Conservation (phyloP, 2,888 invertebrate species). For the Heliconius charithonia region DNA sequence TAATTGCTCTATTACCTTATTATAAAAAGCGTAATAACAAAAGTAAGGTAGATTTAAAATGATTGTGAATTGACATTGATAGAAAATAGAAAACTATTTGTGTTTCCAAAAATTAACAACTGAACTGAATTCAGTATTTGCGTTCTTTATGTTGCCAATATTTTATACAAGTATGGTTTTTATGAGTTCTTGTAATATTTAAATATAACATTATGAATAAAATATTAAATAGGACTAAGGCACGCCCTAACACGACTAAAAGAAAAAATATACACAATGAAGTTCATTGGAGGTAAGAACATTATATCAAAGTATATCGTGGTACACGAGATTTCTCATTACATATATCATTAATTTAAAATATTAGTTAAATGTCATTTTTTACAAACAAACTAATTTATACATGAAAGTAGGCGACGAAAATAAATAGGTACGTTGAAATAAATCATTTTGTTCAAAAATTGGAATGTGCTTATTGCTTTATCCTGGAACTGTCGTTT, state of each 20-base stretch:
- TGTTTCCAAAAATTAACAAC: too few relatives aligned
- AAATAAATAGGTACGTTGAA: slow-evolving; percentile 14
- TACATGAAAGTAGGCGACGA: neutral
- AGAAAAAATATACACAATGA: slow-evolving; percentile 40
- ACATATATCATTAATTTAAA: neutral
- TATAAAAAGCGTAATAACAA: neutral
- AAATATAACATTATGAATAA: slow-evolving; percentile 27
- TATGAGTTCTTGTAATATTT: neutral
- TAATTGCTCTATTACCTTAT: neutral
- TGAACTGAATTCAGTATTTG: neutral
- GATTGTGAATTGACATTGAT: slow-evolving; percentile 2
- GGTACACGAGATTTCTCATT: slow-evolving; percentile 46
- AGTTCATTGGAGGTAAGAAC: slow-evolving; percentile 50
- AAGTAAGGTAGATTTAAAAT: slow-evolving; percentile 19
- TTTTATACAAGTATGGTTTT: neutral
- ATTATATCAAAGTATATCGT: slow-evolving; percentile 18
- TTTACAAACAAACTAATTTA: neutral
- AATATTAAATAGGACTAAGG: slow-evolving; percentile 31
- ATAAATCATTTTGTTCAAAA: neutral
- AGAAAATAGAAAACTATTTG: neutral
- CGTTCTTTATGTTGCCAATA: neutral
- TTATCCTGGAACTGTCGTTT: neutral
- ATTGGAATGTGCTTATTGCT: slow-evolving; percentile 21
- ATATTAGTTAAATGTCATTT: slow-evolving; percentile 4
- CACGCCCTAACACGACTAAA: slow-evolving; percentile 25